A percentile compares a stretch with the other conserved stretches of the same genome.
These are phyloP conservation scores for Ypsolopha scabrella DNA, from an alignment of 2,888 invertebrate genomes.

Conservation along the genomic window DNA sequence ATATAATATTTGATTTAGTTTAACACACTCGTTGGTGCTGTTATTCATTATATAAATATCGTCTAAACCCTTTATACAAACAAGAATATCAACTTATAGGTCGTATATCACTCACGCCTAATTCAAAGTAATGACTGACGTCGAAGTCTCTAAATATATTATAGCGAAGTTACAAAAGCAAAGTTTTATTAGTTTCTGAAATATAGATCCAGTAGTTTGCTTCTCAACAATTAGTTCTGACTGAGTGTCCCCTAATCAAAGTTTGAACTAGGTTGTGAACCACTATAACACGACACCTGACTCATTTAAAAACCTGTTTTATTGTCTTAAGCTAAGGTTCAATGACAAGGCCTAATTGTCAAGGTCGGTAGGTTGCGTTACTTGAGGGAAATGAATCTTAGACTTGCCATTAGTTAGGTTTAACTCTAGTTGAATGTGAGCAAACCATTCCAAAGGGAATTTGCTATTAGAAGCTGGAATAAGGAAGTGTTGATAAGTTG, in stretches of 20 bases:
- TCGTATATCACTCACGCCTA: too few species aligned
- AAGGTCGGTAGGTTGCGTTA: not conserved
- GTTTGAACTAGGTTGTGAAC: not conserved
- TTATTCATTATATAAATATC: too few species aligned
- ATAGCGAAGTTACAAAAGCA: not conserved
- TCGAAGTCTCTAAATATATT: not conserved
- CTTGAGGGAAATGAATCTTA: not conserved
- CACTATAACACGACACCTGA: too few species aligned
- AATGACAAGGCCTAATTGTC: too few species aligned
- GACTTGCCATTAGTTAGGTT: not conserved
- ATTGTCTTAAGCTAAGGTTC: too few species aligned
- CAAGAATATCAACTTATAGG: too few species aligned
- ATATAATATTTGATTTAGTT: too few species aligned
- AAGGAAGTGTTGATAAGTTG: not conserved
- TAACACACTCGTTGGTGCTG: too few species aligned
- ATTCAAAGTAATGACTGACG: too few species aligned
- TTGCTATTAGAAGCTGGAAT: not conserved
- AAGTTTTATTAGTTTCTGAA: conserved; percentile 2
- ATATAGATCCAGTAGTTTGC: not conserved
- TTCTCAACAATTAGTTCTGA: not conserved
- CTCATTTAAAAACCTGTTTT: too few species aligned
- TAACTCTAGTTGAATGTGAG: not conserved
- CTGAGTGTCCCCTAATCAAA: not conserved
- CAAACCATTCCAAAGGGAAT: not conserved
- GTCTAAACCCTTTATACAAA: too few species aligned